A percentile compares a stretch with the other conserved stretches of the same genome.
Conservation (phyloP, 2,797 vertebrate species). For the Echiichthys vipera region DNA sequence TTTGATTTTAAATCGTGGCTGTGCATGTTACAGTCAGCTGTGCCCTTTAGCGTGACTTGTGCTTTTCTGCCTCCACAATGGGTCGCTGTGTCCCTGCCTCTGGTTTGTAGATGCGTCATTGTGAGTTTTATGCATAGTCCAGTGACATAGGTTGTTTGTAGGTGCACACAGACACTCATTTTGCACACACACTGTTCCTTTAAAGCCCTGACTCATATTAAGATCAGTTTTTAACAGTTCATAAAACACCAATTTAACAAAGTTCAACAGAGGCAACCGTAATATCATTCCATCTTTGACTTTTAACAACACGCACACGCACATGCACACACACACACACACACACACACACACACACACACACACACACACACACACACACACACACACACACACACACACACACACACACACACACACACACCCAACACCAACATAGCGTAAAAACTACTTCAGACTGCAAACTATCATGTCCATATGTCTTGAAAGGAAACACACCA, state of each 20-base stretch:
- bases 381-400: neutral
- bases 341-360: neutral
- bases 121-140: constrained; percentile 20
- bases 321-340: neutral
- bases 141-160: constrained; percentile 15
- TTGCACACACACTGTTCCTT: neutral
- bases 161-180: neutral
- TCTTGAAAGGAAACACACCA: neutral
- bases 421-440: neutral
- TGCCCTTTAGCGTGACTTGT: constrained; percentile 72
- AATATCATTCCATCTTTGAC: neutral
- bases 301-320: neutral
- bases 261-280: neutral
- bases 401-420: neutral
- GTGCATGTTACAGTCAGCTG: constrained; percentile 55
- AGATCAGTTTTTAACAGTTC: neutral
- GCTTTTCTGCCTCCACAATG: constrained; percentile 66
- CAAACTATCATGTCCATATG: neutral
- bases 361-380: neutral
- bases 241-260: neutral
- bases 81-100: constrained; percentile 63
- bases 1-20: constrained; percentile 15
- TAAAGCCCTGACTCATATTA: neutral
- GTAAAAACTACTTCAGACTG: neutral
- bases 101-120: constrained; percentile 36